Evolutionary conservation across 2,797 vertebrate species (phyloP).

Genomic region (Pogonophryne albipinna): DNA sequence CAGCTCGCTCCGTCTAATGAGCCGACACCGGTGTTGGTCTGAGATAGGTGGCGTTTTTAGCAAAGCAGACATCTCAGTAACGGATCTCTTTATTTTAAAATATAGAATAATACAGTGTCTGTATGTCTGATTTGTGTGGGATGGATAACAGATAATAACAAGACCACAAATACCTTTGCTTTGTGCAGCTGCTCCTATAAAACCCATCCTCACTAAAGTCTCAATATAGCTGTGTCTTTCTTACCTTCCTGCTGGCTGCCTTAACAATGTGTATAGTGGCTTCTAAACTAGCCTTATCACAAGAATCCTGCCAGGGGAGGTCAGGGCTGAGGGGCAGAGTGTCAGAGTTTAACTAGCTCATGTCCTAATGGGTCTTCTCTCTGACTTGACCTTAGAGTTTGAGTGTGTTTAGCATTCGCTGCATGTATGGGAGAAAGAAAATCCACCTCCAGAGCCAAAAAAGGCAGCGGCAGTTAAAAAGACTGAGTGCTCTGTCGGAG

Average conservation of each 20-base stretch:
- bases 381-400: conserved; percentile 50
- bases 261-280: conserved; percentile 33
- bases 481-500: conserved; percentile 28
- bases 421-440: conserved; percentile 47
- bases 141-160: conserved; percentile 33
- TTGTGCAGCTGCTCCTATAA: conserved; percentile 11
- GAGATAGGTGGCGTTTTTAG: conserved; percentile 42
- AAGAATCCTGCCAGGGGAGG: conserved; percentile 44
- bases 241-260: conserved; percentile 10
- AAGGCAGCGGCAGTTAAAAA: conserved; percentile 37
- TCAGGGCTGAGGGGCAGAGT: conserved; percentile 49
- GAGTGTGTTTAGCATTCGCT: conserved; percentile 61
- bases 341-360: conserved; percentile 72
- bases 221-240: neutral
- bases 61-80: conserved; percentile 36
- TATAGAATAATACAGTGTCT: conserved; percentile 19
- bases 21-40: conserved; percentile 56
- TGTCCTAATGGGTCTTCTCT: conserved; percentile 57
- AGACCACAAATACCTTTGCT: conserved; percentile 27
- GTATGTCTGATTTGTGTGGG: conserved; percentile 29
- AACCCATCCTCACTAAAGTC: conserved; percentile 12
- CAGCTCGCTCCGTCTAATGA: conserved; percentile 62
- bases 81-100: conserved; percentile 10
- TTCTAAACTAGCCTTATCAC: conserved; percentile 47
- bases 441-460: conserved; percentile 46